Percentiles rank a stretch among this genome's conserved stretches.
Conservation (phyloP, 2,113 vertebrate genomes). For the Antigone vipio region DNA sequence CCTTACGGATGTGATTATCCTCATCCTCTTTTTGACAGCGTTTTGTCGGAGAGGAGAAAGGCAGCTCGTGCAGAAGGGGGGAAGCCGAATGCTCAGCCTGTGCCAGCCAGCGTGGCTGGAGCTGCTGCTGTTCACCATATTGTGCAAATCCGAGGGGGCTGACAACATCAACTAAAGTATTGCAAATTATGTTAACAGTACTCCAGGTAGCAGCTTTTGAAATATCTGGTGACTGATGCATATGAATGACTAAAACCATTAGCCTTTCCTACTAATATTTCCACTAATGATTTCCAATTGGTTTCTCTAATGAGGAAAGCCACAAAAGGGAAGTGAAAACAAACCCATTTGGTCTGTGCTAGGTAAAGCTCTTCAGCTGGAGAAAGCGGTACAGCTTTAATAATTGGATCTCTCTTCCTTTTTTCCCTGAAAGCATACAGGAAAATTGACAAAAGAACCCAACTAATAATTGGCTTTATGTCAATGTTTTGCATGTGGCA, state of each 20-base stretch:
- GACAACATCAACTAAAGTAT: neutral
- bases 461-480: neutral
- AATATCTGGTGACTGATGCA: neutral
- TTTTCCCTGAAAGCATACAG: neutral
- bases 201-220: conserved; percentile 24
- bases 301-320: neutral
- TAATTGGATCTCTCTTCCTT: neutral
- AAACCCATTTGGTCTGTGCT: neutral
- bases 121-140: neutral
- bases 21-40: neutral
- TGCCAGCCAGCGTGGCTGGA: accelerated
- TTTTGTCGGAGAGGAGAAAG: neutral
- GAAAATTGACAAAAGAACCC: neutral
- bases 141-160: neutral
- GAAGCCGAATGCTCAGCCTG: neutral
- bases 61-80: neutral
- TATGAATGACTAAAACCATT: conserved; percentile 9
- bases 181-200: neutral
- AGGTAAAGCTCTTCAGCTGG: neutral
- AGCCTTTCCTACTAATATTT: conserved; percentile 7
- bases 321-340: neutral
- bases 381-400: neutral
- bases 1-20: accelerated
- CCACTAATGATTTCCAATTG: conserved; percentile 50
- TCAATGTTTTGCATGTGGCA: neutral